A percentile compares a stretch with the other conserved stretches of the same genome.
Evolutionary conservation across 2,113 vertebrate genomes (phyloP).

Genomic region (Misgurnus mizolepis): DNA sequence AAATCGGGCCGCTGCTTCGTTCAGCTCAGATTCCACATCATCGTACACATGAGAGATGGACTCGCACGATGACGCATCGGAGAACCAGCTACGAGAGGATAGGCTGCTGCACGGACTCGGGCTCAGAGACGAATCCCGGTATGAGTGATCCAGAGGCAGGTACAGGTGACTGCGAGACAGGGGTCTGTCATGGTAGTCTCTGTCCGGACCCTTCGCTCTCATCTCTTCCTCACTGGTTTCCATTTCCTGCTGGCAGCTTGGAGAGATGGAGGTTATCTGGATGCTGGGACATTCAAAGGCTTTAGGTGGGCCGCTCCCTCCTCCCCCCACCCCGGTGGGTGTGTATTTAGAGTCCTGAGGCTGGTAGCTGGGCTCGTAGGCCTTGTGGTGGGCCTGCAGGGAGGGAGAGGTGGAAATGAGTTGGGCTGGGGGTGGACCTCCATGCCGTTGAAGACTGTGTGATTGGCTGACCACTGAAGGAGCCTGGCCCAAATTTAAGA

Average conservation of each 20-base stretch:
- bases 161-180: constrained; percentile 94
- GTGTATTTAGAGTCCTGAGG: constrained; percentile 84
- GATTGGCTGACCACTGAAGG: constrained; percentile 86
- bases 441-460: constrained; percentile 86
- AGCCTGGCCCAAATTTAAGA: constrained; percentile 91
- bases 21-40: constrained; percentile 95
- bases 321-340: constrained; percentile 63
- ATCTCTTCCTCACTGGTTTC: constrained; percentile 83
- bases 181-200: constrained; percentile 89
- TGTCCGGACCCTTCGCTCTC: constrained; percentile 84
- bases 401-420: constrained; percentile 81
- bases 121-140: constrained; percentile 92
- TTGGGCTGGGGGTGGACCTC: constrained; percentile 84
- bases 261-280: constrained; percentile 98
- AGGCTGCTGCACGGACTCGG: constrained; percentile 97
- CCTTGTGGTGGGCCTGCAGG: constrained; percentile 83
- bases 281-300: constrained; percentile 97
- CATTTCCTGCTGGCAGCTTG: constrained; percentile 96
- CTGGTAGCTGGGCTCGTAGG: constrained; percentile 79
- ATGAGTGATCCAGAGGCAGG: constrained; percentile 93
- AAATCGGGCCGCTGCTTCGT: constrained; percentile 93
- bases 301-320: constrained; percentile 81
- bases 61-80: constrained; percentile 96
- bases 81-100: constrained; percentile 96
- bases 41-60: constrained; percentile 97